Percentiles rank a stretch among this genome's conserved stretches.
These are phyloP conservation scores for Drosophila jambulina DNA, from an alignment of 1,140 invertebrate species.

Conservation along the genomic window DNA sequence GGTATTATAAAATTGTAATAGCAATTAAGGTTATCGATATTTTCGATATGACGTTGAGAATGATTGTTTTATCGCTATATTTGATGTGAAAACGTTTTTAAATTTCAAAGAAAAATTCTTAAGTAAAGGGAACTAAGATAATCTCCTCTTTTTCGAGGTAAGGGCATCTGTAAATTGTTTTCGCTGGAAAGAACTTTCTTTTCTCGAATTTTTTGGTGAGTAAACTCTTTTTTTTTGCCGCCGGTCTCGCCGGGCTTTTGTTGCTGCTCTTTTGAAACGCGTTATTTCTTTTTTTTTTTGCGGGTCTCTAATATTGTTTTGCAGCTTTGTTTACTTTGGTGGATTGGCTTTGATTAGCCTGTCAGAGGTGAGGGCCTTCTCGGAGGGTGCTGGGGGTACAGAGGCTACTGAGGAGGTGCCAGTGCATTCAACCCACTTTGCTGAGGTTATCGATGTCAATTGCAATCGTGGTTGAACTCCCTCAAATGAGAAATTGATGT, in stretches of 20 bases:
- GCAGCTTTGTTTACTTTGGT: slow-evolving; percentile 45
- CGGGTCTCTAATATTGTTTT: slow-evolving; percentile 36
- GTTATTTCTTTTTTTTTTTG: slow-evolving; percentile 11
- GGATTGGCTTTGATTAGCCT: slow-evolving; percentile 49
- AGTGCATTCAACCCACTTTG: slow-evolving; percentile 31
- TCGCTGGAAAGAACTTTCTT: not conserved
- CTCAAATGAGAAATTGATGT: slow-evolving; percentile 1
- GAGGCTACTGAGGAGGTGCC: not conserved
- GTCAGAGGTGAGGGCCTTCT: slow-evolving; percentile 21
- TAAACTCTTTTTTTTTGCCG: slow-evolving; percentile 16
- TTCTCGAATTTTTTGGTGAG: slow-evolving; percentile 4
- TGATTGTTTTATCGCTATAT: too few relatives aligned
- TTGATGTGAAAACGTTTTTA: too few relatives aligned
- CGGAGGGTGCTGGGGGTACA: not conserved
- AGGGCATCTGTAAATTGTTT: not conserved
- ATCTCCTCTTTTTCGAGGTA: too few relatives aligned
- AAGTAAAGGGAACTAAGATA: too few relatives aligned
- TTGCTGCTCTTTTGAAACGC: slow-evolving; percentile 42
- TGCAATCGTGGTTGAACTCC: slow-evolving; percentile 17
- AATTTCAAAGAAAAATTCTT: too few relatives aligned
- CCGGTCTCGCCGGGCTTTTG: slow-evolving; percentile 30
- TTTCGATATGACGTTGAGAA: too few relatives aligned
- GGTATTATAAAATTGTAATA: too few relatives aligned
- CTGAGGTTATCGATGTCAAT: slow-evolving; percentile 31
- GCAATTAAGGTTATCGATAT: too few relatives aligned